Conservation (phyloP, 2,113 vertebrate species). For the Pantherophis guttatus region DNA sequence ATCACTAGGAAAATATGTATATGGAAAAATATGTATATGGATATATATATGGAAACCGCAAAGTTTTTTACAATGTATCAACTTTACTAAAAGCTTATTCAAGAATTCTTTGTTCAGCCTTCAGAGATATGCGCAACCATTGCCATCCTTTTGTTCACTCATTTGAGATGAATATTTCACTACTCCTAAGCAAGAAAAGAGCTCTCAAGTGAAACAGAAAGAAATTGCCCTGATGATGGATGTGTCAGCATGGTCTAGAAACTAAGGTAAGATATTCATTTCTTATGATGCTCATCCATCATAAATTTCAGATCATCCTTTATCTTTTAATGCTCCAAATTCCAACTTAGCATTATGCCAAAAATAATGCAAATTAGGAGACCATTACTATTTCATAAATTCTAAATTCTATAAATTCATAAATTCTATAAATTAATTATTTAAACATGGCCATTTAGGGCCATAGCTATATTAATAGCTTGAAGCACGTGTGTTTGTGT, state of each 20-base stretch:
- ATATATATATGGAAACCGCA: background rate
- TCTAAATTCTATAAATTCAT: no score
- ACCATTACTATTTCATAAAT: background rate
- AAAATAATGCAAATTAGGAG: background rate
- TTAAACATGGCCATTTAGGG: background rate
- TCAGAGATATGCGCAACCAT: background rate
- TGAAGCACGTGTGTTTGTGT: background rate
- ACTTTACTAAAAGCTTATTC: background rate
- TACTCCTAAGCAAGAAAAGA: background rate
- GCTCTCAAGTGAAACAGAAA: constrained; percentile 6
- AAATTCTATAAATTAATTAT: background rate
- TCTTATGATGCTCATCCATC: constrained; percentile 4
- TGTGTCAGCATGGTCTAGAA: constrained; percentile 12
- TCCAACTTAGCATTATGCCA: background rate
- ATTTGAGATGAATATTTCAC: constrained; percentile 11
- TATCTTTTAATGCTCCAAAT: background rate
- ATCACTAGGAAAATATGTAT: background rate
- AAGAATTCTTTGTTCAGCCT: background rate
- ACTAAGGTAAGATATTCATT: constrained; percentile 11
- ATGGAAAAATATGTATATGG: background rate
- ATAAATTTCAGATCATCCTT: constrained; percentile 2
- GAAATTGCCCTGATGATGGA: constrained; percentile 20
- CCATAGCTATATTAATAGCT: background rate
- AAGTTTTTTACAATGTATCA: constrained; percentile 6
- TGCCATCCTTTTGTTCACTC: background rate